These are phyloP conservation scores for Muraenolepis orangiensis DNA, from an alignment of 2,797 vertebrate species.

Conservation along the genomic window DNA sequence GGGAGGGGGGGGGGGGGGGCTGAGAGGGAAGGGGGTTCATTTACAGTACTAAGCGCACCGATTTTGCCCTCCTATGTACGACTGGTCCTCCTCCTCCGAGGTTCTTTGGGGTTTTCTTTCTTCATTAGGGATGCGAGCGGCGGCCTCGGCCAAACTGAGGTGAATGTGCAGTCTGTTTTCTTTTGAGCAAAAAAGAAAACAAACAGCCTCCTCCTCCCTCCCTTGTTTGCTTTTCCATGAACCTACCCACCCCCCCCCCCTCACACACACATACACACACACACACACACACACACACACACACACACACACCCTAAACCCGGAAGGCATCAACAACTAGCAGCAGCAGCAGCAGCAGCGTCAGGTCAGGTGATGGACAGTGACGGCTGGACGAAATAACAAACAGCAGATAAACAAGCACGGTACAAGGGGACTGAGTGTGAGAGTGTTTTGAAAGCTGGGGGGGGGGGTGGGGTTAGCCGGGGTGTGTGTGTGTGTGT, in stretches of 20 bases:
- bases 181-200: constrained; percentile 52
- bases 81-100: background rate
- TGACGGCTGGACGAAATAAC: constrained; percentile 35
- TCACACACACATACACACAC: too few relatives aligned
- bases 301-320: constrained; percentile 23
- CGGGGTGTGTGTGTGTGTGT: constrained; percentile 32
- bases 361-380: constrained; percentile 15
- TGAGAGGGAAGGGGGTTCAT: too few relatives aligned
- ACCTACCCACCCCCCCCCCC: background rate
- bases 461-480: too few relatives aligned
- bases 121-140: constrained; percentile 50
- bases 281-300: too few relatives aligned
- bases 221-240: too few relatives aligned
- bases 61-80: background rate
- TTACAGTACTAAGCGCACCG: background rate
- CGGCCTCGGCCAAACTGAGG: constrained; percentile 33
- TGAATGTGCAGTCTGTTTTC: constrained; percentile 30
- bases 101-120: too few relatives aligned
- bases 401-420: constrained; percentile 6
- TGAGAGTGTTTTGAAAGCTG: constrained; percentile 1
- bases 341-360: constrained; percentile 29
- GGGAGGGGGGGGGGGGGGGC: too few relatives aligned
- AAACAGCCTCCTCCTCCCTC: too few relatives aligned
- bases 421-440: constrained; percentile 43
- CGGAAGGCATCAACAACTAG: constrained; percentile 28